phyloP scores from a whole-genome alignment of 2,797 vertebrate genomes.

The Hylomyscus alleni region DNA sequence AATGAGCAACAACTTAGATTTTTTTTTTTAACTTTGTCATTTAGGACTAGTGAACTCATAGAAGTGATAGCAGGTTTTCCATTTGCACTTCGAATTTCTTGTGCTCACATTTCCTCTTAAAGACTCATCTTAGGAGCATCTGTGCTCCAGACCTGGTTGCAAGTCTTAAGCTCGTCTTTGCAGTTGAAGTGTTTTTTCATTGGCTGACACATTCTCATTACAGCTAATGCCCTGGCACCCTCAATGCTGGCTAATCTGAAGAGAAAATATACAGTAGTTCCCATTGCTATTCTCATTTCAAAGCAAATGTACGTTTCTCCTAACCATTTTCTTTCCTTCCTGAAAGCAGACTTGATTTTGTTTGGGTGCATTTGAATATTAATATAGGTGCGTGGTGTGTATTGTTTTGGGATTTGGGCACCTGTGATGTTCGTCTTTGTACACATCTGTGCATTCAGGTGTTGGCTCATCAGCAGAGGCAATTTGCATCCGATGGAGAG shows the following conservation, averaged over 20 bases:
- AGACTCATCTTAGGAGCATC: background rate
- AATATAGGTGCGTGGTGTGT: constrained; percentile 52
- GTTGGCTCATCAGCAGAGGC: constrained; percentile 68
- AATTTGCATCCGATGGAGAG: constrained; percentile 72
- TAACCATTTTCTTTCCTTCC: constrained; percentile 48
- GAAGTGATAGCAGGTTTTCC: background rate
- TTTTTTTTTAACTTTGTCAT: background rate
- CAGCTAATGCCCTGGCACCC: background rate
- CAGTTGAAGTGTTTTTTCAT: background rate
- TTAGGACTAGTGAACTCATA: background rate
- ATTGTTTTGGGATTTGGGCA: constrained; percentile 73
- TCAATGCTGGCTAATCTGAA: constrained; percentile 3
- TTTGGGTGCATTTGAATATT: constrained; percentile 79
- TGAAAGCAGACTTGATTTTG: constrained; percentile 73
- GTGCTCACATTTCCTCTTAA: background rate
- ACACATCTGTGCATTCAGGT: constrained; percentile 71
- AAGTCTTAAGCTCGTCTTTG: background rate
- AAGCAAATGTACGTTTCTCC: background rate
- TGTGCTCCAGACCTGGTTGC: background rate
- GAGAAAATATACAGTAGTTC: constrained; percentile 23
- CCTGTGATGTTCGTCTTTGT: constrained; percentile 69
- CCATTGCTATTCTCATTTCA: background rate
- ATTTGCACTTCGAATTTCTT: background rate
- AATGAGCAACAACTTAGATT: background rate
- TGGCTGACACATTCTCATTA: background rate